Base-by-base conservation (phyloP, 64 coral and sea anemone genomes). In the Stylophora pistillata region DNA sequence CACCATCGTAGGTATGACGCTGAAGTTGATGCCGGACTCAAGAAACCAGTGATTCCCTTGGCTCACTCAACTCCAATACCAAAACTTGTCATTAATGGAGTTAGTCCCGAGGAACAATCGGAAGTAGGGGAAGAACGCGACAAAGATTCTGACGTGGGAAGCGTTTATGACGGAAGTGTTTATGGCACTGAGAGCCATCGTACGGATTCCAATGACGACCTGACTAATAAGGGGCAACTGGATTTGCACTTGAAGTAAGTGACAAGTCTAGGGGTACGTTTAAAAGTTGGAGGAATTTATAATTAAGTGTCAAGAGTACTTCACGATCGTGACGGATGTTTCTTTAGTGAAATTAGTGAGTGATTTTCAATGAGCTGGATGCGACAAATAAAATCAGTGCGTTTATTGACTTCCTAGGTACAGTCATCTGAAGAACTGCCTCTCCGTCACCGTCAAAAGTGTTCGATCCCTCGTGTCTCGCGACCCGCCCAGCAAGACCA, bases 401-500 rank as follows among this genome's bases (percentile, higher is more conserved):
- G 27, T 12, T 21, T 15, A n/a, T 60, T 53, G 66, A 23, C 4
- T 70, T 84, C 54, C 14, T 62, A 84, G 80, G 20, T 84, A 93
- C 37, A 85, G 93, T 55, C 95, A 83, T 85, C 34, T 85, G 74
- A 93, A 81, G 66, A 97, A 97, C 56, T 81, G 83, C 31, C 95
- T 97, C n/a, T 75, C 72, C 15, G 77, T 93, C 56, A 90, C 73
- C 5, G 87, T 97, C 15, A 79, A 92, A 17, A 83, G 91, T 78
- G 76, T 90, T 4, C 85, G 90, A 63, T 61, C 87, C 13, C 88
- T 97, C 9, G 76, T 87, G 18, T 93, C 91, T 62, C 91, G 65
- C 87, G 95, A 97, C 54, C 33, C 95, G 3, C 69, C 90, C 16
- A 86, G 55, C 70, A 93, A 93, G 71, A 97, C 88, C 85, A 97